Conservation (phyloP, 2,888 invertebrate genomes). For the Myopa testacea region DNA sequence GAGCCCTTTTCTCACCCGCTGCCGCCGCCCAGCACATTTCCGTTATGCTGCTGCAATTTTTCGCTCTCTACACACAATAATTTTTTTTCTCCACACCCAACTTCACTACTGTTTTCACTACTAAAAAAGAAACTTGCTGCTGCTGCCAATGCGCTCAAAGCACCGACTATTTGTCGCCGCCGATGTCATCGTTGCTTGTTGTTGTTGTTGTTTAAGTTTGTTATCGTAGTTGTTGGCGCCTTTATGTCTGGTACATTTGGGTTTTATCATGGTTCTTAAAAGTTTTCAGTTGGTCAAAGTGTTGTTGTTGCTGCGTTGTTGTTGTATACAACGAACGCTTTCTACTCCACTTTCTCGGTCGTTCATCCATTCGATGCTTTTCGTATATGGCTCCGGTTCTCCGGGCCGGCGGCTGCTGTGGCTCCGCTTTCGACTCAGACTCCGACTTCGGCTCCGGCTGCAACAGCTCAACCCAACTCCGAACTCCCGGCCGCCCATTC, state of each 20-base stretch:
- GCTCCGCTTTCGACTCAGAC: neutral
- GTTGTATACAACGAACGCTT: neutral
- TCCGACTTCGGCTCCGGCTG: neutral
- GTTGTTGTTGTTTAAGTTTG: neutral
- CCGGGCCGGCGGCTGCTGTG: neutral
- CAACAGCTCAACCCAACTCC: neutral
- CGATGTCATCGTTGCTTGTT: neutral
- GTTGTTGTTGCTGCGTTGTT: neutral
- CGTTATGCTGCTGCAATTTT: neutral
- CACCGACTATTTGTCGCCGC: constrained; percentile 4
- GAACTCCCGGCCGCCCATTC: neutral
- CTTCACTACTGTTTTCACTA: neutral
- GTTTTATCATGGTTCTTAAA: constrained; percentile 4
- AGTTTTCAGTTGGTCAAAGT: neutral
- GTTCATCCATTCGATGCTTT: constrained; percentile 35
- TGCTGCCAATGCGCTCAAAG: constrained; percentile 27
- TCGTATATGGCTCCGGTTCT: neutral
- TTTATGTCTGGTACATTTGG: constrained; percentile 23
- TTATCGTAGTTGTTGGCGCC: constrained; percentile 2
- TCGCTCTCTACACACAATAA: neutral
- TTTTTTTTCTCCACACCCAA: neutral
- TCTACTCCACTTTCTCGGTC: constrained; percentile 40
- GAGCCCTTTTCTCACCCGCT: neutral
- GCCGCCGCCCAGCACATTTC: neutral
- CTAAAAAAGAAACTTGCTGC: constrained; percentile 7